A percentile compares a stretch with the other conserved stretches of the same genome.
phyloP scores from a whole-genome alignment of 2,113 vertebrate species.

The Ceyx cyanopectus region DNA sequence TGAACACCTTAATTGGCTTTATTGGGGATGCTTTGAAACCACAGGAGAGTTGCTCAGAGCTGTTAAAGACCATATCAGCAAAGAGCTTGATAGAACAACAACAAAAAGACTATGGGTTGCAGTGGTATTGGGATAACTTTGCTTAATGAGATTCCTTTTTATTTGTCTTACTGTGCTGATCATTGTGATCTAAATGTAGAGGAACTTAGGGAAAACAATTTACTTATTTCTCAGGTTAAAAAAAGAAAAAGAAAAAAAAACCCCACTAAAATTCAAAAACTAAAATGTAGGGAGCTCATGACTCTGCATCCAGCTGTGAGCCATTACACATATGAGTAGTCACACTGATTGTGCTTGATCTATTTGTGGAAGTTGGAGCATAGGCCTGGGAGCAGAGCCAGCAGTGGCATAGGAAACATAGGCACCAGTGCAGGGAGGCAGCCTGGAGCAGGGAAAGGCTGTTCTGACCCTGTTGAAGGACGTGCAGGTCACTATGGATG shows the following conservation, averaged over 20 bases:
- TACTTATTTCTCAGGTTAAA: not conserved
- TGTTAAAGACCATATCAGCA: not conserved
- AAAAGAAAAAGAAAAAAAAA: not conserved
- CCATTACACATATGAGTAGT: conserved; percentile 56
- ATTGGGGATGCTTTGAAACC: not conserved
- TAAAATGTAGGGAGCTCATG: conserved; percentile 21
- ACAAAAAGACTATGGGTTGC: not conserved
- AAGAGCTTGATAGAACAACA: not conserved
- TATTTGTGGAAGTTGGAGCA: conserved; percentile 43
- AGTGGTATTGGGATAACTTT: not conserved
- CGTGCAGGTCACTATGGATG: not conserved
- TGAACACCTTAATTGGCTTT: not conserved
- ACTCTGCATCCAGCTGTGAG: conserved; percentile 43
- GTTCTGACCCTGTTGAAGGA: not conserved
- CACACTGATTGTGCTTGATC: conserved; percentile 29
- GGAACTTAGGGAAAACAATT: conserved; percentile 9
- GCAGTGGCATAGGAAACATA: not conserved
- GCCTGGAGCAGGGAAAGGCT: not conserved
- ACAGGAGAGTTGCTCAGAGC: not conserved
- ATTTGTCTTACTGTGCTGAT: conserved; percentile 4
- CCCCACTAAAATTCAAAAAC: not conserved
- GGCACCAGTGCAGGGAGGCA: not conserved
- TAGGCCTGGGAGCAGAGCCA: not conserved
- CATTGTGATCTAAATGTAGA: not conserved
- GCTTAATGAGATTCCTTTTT: not conserved